Percentiles rank a stretch among this genome's conserved stretches.
These are phyloP conservation scores for Lates calcarifer DNA, from an alignment of 2,113 vertebrate genomes.

Conservation along the genomic window DNA sequence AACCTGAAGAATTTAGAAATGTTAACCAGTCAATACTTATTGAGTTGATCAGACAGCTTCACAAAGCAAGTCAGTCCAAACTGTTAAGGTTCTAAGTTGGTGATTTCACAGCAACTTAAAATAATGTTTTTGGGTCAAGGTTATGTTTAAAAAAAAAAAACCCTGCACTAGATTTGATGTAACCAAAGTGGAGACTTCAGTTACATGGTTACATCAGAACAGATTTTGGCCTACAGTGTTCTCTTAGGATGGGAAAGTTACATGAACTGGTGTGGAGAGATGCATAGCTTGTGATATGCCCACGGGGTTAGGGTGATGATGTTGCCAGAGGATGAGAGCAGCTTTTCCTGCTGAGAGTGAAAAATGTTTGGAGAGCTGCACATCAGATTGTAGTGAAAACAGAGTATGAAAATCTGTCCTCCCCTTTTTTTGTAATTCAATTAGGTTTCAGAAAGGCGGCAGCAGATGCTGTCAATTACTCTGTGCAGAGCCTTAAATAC, in stretches of 20 bases:
- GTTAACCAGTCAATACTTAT: not conserved
- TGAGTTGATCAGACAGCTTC: not conserved
- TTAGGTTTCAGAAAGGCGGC: slow-evolving; percentile 12
- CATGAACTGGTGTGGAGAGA: slow-evolving; percentile 4
- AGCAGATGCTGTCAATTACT: slow-evolving; percentile 34
- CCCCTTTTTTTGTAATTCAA: slow-evolving; percentile 41
- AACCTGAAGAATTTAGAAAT: not conserved
- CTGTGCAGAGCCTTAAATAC: slow-evolving; percentile 29
- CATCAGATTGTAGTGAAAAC: slow-evolving; percentile 36
- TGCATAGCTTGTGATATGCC: not conserved
- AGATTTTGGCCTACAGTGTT: slow-evolving; percentile 1
- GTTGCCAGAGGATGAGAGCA: slow-evolving; percentile 20
- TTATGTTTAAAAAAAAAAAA: not conserved
- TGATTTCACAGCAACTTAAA: slow-evolving; percentile 9
- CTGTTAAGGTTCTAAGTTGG: not conserved
- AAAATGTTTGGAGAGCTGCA: slow-evolving; percentile 35
- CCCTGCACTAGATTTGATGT: slow-evolving; percentile 23
- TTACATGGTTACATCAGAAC: slow-evolving; percentile 14
- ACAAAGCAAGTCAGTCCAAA: too few species aligned
- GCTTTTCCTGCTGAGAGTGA: slow-evolving; percentile 40
- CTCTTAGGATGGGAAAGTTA: not conserved
- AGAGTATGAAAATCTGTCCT: slow-evolving; percentile 23
- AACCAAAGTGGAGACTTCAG: not conserved
- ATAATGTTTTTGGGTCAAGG: not conserved
- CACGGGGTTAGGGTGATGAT: not conserved